Evolutionary conservation across 2,113 vertebrate genomes (phyloP).

Genomic region (Sebastes schlegelii): DNA sequence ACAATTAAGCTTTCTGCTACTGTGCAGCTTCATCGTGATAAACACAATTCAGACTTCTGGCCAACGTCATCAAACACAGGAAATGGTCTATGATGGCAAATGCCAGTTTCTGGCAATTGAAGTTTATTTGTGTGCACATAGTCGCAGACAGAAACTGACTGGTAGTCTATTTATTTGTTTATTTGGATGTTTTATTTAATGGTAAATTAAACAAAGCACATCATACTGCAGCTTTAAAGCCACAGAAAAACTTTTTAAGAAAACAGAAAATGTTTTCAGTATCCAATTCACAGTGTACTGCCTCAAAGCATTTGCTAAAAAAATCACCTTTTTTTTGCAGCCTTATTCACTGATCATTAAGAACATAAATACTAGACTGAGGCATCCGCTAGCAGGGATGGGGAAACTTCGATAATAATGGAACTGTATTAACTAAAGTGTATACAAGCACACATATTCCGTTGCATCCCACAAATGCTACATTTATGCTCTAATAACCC

Average conservation of each 20-base stretch:
- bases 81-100: conserved; percentile 30
- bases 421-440: neutral
- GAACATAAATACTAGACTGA: neutral
- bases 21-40: neutral
- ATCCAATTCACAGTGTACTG: neutral
- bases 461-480: neutral
- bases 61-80: neutral
- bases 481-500: conserved; percentile 16
- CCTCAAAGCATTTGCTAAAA: conserved; percentile 1
- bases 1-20: neutral
- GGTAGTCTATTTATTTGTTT: neutral
- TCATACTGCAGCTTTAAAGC: conserved; percentile 1
- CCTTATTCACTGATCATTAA: conserved; percentile 7
- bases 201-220: neutral
- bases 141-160: neutral
- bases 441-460: neutral
- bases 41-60: neutral
- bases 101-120: neutral
- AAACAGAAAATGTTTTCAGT: neutral
- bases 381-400: neutral
- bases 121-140: neutral
- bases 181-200: neutral
- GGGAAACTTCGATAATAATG: neutral
- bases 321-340: neutral
- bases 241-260: neutral